Evolutionary conservation across 2,797 vertebrate genomes (phyloP), one percentile per base, ranked within the genome.

Genomic region (Macrochelys suwanniensis): DNA sequence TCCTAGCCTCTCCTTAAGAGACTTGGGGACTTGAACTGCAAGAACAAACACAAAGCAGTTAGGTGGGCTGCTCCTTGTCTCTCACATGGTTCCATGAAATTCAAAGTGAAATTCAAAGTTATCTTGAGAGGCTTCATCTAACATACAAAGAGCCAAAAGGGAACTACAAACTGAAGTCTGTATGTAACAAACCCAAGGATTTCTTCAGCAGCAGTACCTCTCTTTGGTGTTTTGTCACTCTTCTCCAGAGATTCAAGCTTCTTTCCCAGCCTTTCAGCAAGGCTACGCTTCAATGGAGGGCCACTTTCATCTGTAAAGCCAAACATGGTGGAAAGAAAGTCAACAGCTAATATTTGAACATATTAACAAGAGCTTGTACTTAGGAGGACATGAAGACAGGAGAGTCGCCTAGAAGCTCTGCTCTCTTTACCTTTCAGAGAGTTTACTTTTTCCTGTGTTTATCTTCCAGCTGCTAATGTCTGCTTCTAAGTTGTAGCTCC

Each of bases 201-300:
- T 1, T 17, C 8, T 13, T 16, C 42, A 93, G 85, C 1, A 84
- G 45, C 80, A 31, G 93, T 95, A 99, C 99, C 98, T 99, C 98
- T 99, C 82, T 98, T 98, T 10, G 97, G 94, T 7, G 96, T 50
- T 84, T 92, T 93, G 5, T 97, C 97, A 11, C 93, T 1, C 1
- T 95, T 97, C 56, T 97, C 98, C 77, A 98, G 81, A 19, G 93
- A 54, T n/a, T 98, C 98, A 23, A 98, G 84, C 90, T 98, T 98
- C 96, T 97, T 98, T 7, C 99, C 99, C 54, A 99, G 98, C 95
- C 99, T 99, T 49, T 99, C 98, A 6, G 98, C 98, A 65, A 99
- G 98, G 93, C 98, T 98, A 71, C 98, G 98, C 85, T 98, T 99
- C 53, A 99, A 89, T 0, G 97, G 95, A 42, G 97, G 54, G 6